These are phyloP conservation scores for Lysandra coridon DNA, from an alignment of 2,888 invertebrate genomes.

Conservation along the genomic window DNA sequence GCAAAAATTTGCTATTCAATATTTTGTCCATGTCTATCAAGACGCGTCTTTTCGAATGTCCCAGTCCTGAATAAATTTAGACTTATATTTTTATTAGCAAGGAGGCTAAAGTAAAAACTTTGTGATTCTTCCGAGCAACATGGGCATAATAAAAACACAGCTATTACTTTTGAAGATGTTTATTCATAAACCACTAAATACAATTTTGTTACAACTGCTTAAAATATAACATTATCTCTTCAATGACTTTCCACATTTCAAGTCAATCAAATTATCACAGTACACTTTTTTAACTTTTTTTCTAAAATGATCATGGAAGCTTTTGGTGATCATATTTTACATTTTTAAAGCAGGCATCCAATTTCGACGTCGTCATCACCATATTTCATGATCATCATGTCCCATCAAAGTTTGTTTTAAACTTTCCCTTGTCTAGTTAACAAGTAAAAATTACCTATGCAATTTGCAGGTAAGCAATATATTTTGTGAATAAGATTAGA, in stretches of 20 bases:
- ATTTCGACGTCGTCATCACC: background rate
- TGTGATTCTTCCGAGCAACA: background rate
- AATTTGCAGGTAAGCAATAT: background rate
- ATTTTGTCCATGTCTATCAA: too few species aligned
- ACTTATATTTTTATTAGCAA: too few species aligned
- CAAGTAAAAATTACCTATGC: background rate
- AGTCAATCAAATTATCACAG: conserved; percentile 26
- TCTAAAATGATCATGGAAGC: background rate
- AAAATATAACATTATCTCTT: conserved; percentile 26
- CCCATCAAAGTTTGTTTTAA: background rate
- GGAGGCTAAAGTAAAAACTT: too few species aligned
- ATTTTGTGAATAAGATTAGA: background rate
- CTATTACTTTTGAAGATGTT: background rate
- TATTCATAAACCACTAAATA: conserved; percentile 23
- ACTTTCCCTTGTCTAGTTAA: background rate
- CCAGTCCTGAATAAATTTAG: too few species aligned
- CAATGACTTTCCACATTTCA: background rate
- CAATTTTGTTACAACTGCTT: conserved; percentile 5
- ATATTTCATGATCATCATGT: background rate
- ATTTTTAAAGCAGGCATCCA: background rate
- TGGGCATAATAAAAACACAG: background rate
- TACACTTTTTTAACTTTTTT: background rate
- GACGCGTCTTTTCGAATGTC: too few species aligned
- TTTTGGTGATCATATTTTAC: background rate
- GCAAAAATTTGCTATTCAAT: too few species aligned